Base-by-base conservation (phyloP, 2,888 invertebrate genomes). In the Iphiclides podalirius region DNA sequence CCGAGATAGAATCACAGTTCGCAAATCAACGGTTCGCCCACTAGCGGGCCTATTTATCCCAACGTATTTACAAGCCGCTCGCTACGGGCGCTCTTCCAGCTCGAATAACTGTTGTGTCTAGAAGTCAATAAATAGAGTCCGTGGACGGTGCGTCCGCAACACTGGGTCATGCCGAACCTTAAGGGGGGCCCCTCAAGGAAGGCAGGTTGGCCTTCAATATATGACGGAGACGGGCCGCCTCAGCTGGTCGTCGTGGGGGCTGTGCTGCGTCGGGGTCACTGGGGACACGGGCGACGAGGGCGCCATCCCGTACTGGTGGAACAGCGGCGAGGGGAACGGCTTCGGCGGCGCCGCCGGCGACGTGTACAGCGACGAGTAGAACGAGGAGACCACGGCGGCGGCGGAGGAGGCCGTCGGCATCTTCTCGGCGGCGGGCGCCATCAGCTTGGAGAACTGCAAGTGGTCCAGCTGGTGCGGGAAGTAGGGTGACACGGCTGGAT, bases 401-500 rank as follows among this genome's bases (percentile, higher is more conserved):
- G 89, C 89, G 0, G 84, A 83, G 36, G 79, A 88, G 56, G 72
- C 85, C 81, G 76, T 81, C 77, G 76, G 88, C 79, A 79, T 53
- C 67, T 77, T 87, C 59, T 76, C 88, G 60, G 72, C 74, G 60
- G 84, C 70, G 54, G 89, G 88, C 9, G 85, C 88, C 70, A 91
- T 91, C 57, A 92, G 77, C 70, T 90, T 93, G 60, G 87, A 92
- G 77, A 90, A 91, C 73, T 91, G 91, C 51, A 92, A 81, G 53
- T 90, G 91, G 75, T 91, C 93, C 77, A 93, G 91, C 39, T 95
- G 93, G 16, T 94, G 93, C 40, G 94, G 94, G 76, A 95, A 95
- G 77, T 95, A 95, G 1, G 94, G 92, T 1, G 94, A 90, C 73
- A 94, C 88, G 15, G 92, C 92, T 0, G 90, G 78, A 72, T 93